Evolutionary conservation across 2,113 vertebrate genomes (phyloP).

Genomic region (Brachypteracias leptosomus): DNA sequence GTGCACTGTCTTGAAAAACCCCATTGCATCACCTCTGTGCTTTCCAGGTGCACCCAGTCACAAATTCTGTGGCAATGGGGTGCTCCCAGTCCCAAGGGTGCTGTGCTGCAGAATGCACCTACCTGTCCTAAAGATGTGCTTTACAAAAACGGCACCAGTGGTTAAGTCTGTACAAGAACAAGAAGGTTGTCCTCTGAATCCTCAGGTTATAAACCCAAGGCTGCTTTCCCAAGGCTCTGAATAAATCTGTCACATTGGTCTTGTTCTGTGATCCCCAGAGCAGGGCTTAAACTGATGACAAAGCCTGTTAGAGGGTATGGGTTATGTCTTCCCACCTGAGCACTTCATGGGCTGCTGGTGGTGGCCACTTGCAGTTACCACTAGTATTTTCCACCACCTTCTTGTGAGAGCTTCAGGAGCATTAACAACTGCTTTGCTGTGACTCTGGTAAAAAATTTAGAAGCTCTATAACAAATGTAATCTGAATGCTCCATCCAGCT

Average conservation of each 20-base stretch:
- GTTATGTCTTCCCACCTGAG: accelerated
- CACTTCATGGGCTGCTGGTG: background rate
- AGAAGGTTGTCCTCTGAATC: background rate
- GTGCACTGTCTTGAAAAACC: background rate
- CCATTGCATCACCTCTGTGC: background rate
- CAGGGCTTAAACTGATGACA: background rate
- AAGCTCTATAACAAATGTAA: background rate
- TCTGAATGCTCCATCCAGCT: background rate
- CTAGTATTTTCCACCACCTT: background rate
- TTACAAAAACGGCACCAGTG: background rate
- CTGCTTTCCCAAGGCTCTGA: background rate
- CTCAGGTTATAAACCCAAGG: background rate
- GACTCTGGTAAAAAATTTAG: background rate
- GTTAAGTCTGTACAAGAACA: background rate
- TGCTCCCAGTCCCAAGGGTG: background rate
- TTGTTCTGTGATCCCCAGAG: background rate
- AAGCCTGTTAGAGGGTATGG: background rate
- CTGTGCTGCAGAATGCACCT: background rate
- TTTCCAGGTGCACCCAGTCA: background rate
- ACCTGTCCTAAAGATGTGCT: background rate
- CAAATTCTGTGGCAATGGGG: background rate
- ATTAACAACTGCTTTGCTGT: background rate
- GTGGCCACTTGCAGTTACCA: background rate
- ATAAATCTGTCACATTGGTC: background rate
- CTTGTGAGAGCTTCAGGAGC: background rate